A percentile compares a stretch with the other conserved stretches of the same genome.
phyloP scores from a whole-genome alignment of 2,797 vertebrate genomes.

The Scolopax bukidnonensis region DNA sequence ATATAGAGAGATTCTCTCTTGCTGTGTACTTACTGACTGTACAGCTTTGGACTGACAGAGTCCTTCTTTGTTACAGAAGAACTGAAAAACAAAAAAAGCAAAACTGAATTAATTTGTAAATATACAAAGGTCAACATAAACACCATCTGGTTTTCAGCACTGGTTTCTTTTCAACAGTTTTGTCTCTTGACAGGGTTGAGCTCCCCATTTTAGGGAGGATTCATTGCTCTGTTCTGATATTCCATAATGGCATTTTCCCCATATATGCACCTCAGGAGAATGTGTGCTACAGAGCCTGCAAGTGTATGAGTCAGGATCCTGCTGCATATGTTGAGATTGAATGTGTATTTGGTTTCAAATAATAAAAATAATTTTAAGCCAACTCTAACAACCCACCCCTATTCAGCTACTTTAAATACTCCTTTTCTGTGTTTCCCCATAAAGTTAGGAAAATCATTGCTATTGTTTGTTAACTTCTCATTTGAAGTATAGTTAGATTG shows the following conservation, averaged over 20 bases:
- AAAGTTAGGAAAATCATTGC: not conserved
- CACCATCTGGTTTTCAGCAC: constrained; percentile 17
- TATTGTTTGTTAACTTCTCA: not conserved
- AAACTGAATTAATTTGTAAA: not conserved
- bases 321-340: not conserved
- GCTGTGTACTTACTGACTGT: not conserved
- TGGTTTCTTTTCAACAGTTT: not conserved
- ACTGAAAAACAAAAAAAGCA: not conserved
- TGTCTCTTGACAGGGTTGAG: not conserved
- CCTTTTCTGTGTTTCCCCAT: not conserved
- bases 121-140: not conserved
- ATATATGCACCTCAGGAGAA: not conserved
- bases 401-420: not conserved
- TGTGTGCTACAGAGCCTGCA: not conserved
- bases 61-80: not conserved
- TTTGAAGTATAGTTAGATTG: not conserved
- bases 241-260: not conserved
- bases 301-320: not conserved
- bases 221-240: not conserved
- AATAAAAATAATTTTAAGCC: not conserved
- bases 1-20: not conserved
- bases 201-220: not conserved
- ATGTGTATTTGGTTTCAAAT: not conserved
- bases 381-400: not conserved
- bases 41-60: not conserved